Conservation (phyloP, 1,140 invertebrate species). For the Macrobrachium nipponense region DNA sequence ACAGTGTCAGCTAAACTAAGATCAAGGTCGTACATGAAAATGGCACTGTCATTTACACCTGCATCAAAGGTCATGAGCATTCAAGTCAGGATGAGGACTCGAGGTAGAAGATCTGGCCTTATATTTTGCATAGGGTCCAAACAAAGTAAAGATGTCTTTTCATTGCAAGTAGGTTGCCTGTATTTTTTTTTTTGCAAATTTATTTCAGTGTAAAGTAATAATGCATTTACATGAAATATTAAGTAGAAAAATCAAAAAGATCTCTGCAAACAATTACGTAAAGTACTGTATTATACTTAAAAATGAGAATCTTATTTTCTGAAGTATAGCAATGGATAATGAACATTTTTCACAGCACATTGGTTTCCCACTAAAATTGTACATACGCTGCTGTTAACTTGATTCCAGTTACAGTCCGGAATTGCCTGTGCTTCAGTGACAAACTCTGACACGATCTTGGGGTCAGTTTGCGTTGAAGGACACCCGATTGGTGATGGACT, state of each 20-base stretch:
- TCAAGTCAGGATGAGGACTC: neutral
- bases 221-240: neutral
- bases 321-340: neutral
- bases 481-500: conserved; percentile 11
- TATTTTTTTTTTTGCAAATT: neutral
- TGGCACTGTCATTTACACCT: neutral
- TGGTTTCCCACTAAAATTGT: neutral
- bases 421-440: conserved; percentile 27
- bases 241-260: too few relatives aligned
- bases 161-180: neutral
- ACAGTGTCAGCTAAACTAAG: conserved; percentile 19
- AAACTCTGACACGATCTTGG: neutral
- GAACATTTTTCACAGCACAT: neutral
- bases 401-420: conserved; percentile 11
- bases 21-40: neutral
- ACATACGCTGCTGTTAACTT: neutral
- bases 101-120: neutral
- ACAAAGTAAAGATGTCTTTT: neutral
- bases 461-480: conserved; percentile 18
- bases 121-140: neutral
- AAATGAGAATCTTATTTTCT: too few relatives aligned
- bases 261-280: neutral
- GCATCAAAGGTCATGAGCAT: neutral
- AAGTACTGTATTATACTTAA: neutral
- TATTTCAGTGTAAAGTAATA: too few relatives aligned